Percentiles rank a stretch among this genome's conserved stretches.
Evolutionary conservation across 2,888 invertebrate genomes (phyloP).

Genomic region (Pristionchus mayeri): DNA sequence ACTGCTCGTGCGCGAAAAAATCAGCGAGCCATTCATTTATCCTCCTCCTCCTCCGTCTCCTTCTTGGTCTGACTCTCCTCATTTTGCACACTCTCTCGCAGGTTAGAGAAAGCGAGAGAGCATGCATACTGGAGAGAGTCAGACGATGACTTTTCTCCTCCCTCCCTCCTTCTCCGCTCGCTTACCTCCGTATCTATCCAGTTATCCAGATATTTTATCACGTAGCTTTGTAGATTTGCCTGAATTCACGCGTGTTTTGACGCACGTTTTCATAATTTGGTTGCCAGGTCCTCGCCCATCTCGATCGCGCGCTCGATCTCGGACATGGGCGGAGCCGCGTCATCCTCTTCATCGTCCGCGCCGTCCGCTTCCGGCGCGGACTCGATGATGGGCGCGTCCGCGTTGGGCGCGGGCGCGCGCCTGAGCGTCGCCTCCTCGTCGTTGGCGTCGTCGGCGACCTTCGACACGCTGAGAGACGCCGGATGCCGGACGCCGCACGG

Average conservation of each 20-base stretch:
- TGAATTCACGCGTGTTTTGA: too few species aligned
- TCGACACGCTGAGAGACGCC: conserved; percentile 30
- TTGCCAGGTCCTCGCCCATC: conserved; percentile 5
- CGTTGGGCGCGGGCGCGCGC: neutral
- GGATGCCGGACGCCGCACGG: neutral
- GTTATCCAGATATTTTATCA: too few species aligned
- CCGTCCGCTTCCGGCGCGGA: neutral
- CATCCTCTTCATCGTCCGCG: conserved; percentile 19
- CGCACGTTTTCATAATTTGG: neutral
- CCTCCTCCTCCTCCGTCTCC: neutral
- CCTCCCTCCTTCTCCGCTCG: too few species aligned
- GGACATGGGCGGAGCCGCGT: conserved; percentile 36
- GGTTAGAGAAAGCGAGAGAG: too few species aligned
- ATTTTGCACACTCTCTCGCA: too few species aligned
- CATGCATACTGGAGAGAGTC: too few species aligned
- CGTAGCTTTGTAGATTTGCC: too few species aligned
- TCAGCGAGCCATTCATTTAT: conserved; percentile 40
- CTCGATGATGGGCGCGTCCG: neutral
- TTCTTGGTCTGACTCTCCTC: too few species aligned
- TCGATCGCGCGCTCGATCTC: conserved; percentile 25
- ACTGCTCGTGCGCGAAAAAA: neutral
- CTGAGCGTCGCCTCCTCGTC: conserved; percentile 42
- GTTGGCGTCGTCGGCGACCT: conserved; percentile 32
- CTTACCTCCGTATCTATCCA: neutral
- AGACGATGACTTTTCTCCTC: too few species aligned